Base-by-base conservation (phyloP, 2,797 vertebrate genomes). In the Brotula barbata region DNA sequence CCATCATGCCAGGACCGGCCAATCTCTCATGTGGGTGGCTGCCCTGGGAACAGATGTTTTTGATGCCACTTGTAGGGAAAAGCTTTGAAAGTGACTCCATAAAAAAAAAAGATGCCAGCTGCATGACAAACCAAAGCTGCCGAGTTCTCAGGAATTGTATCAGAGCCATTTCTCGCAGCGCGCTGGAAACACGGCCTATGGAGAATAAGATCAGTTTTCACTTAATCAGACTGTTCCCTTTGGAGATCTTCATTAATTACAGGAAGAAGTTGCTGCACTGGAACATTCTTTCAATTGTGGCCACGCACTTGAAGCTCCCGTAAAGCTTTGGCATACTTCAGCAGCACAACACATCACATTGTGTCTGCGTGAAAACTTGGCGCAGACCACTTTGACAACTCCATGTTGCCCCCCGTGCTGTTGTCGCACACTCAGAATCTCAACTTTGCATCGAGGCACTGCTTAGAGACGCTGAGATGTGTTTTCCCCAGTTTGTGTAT, bases 41-140 rank as follows among this genome's bases (percentile, higher is more conserved):
- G 74, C 62, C 64, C 74, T 49, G 75, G 83, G 68, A 89, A 76
- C 90, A 90, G 83, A 86, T 90, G 89, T 87, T 89, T 89, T 74
- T 73, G 75, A 85, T 89, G 90, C 82, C 86, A 87, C 87, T 84
- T 76, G 69, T 68, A 70, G 60, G 56, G 77, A 65, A 73, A 71
- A 23, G 74, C 80, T 88, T 89, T 88, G 76, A 89, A 87, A 86
- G 78, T 79, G 78, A 88, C 83, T 89, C 67, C 67, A 78, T 80
- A 58, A 85, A 79, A 11, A 33, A n/a, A 36, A 75, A 73, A 82
- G 73, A 84, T 75, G 66, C 82, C 85, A 87, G 84, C 86, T 89
- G 87, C 68, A 74, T 71, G 61, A 80, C 67, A 80, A 81, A 85
- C 78, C 73, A 57, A 50, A 78, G 71, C 73, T 20, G 71, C 75